A percentile compares a stretch with the other conserved stretches of the same genome.
Conservation (phyloP, 1,140 invertebrate genomes). For the Drosophila lini region DNA sequence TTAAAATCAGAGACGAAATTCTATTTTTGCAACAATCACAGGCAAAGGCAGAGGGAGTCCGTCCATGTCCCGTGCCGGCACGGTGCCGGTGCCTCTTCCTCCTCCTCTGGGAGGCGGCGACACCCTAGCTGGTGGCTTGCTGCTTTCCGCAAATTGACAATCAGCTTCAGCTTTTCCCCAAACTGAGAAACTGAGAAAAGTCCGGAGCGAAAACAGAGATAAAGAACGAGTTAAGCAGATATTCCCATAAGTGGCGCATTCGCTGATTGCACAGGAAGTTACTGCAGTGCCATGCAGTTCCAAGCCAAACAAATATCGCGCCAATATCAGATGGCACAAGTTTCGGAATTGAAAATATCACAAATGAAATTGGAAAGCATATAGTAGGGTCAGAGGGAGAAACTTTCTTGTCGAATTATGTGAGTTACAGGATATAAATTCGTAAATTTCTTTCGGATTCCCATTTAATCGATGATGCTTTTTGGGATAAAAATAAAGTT, state of each 20-base stretch:
- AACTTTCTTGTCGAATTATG: slow-evolving; percentile 19
- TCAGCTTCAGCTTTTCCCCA: slow-evolving; percentile 55
- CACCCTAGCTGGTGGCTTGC: slow-evolving; percentile 10
- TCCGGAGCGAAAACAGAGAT: slow-evolving; percentile 46
- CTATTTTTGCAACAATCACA: slow-evolving; percentile 78
- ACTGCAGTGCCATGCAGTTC: slow-evolving; percentile 17
- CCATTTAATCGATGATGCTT: slow-evolving; percentile 8
- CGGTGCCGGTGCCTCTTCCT: neutral
- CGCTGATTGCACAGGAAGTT: slow-evolving; percentile 39
- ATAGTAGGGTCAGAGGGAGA: neutral
- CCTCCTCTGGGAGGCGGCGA: slow-evolving; percentile 3
- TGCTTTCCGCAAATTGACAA: slow-evolving; percentile 60
- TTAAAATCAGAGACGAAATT: slow-evolving; percentile 82
- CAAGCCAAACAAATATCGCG: slow-evolving; percentile 38
- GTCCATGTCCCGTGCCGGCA: slow-evolving; percentile 2
- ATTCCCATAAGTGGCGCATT: slow-evolving; percentile 49
- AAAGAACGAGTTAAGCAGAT: slow-evolving; percentile 53
- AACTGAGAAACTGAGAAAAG: slow-evolving; percentile 22
- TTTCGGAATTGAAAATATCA: slow-evolving; percentile 42
- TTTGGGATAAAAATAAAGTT: slow-evolving; percentile 6
- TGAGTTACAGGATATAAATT: slow-evolving; percentile 30
- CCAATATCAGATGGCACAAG: slow-evolving; percentile 42
- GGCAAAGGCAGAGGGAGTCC: slow-evolving; percentile 47
- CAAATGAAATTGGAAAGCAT: slow-evolving; percentile 29
- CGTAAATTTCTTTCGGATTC: neutral